Evolutionary conservation across 2,113 vertebrate species (phyloP).

Genomic region (Oreamnos americanus): DNA sequence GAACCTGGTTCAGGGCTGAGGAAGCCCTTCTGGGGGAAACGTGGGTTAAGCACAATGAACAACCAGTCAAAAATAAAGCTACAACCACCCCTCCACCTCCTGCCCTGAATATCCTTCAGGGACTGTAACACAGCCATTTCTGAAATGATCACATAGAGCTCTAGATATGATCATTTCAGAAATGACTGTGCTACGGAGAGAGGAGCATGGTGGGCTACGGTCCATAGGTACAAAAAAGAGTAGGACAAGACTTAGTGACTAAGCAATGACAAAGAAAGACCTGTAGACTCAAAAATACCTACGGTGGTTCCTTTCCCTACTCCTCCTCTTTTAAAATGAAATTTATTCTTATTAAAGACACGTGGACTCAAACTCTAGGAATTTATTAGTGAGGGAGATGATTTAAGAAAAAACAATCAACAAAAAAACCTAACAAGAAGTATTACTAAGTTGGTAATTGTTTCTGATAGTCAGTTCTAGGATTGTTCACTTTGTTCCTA

Average conservation of each 20-base stretch:
- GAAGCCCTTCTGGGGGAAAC: neutral
- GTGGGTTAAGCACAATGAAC: neutral
- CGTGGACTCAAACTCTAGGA: neutral
- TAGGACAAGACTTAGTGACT: neutral
- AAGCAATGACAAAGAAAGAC: neutral
- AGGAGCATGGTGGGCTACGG: neutral
- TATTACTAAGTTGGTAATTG: neutral
- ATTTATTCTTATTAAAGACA: neutral
- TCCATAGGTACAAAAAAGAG: neutral
- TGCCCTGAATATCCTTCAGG: neutral
- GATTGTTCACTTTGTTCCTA: neutral
- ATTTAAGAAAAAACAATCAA: neutral
- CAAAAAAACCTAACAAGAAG: neutral
- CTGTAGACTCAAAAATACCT: neutral
- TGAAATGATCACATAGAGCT: neutral
- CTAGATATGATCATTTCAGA: neutral
- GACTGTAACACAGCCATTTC: neutral
- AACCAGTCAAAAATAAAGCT: neutral
- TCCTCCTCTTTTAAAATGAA: neutral
- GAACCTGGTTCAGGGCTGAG: neutral
- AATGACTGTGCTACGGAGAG: neutral
- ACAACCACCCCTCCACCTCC: fast-evolving
- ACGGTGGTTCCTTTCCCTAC: neutral
- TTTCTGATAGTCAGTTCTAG: neutral
- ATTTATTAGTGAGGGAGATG: neutral